Percentiles rank a stretch among this genome's conserved stretches.
These are phyloP conservation scores for Cydia pomonella DNA, from an alignment of 1,140 invertebrate species.

Conservation along the genomic window DNA sequence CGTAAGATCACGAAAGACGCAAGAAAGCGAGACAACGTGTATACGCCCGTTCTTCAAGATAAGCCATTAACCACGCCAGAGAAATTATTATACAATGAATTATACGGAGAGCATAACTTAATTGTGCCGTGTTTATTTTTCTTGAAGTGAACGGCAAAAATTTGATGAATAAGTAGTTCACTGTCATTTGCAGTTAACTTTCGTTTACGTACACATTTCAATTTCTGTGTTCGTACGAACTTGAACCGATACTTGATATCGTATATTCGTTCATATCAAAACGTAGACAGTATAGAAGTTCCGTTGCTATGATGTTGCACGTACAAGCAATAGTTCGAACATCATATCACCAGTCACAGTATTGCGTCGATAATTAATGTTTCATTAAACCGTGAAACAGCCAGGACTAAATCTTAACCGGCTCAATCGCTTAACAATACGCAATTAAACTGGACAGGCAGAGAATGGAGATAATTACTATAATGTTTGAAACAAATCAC, in stretches of 20 bases:
- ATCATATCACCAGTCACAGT: background rate
- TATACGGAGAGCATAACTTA: slow-evolving; percentile 8
- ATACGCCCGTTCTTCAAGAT: slow-evolving; percentile 41
- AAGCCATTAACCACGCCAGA: slow-evolving; percentile 40
- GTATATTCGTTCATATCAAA: background rate
- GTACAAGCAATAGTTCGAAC: background rate
- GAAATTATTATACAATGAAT: slow-evolving; percentile 37
- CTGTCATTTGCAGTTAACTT: background rate
- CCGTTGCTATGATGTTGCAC: background rate
- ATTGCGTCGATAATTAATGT: slow-evolving; percentile 2
- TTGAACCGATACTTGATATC: background rate
- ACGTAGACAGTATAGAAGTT: background rate
- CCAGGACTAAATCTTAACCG: slow-evolving; percentile 5
- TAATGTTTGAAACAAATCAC: slow-evolving; percentile 33
- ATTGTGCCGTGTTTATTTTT: background rate
- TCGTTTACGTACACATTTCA: background rate
- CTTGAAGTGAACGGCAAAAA: background rate
- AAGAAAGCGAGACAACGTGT: slow-evolving; percentile 54
- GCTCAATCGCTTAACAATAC: slow-evolving; percentile 16
- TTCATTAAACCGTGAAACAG: slow-evolving; percentile 10
- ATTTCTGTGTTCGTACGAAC: background rate
- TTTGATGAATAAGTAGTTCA: background rate
- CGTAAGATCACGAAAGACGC: background rate
- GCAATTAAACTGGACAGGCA: slow-evolving; percentile 24
- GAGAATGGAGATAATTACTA: slow-evolving; percentile 27